Conservation (phyloP, 2,113 vertebrate genomes). For the Petaurus breviceps region DNA sequence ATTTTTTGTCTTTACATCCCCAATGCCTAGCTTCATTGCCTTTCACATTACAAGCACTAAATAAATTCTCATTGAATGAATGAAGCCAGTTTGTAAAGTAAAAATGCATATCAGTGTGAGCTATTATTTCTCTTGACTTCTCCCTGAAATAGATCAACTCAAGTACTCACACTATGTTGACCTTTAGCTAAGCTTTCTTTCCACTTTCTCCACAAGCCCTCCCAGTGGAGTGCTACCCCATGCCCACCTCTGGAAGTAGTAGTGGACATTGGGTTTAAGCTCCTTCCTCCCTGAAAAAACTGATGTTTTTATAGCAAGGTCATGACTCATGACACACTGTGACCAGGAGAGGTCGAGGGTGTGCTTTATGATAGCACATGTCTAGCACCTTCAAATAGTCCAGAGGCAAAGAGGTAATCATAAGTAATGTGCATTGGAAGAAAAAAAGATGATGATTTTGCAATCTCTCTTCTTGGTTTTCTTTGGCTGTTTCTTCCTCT, state of each 20-base stretch:
- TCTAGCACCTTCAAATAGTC: constrained; percentile 8
- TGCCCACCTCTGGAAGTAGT: constrained; percentile 69
- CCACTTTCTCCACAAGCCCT: constrained; percentile 58
- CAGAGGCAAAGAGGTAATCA: constrained; percentile 34
- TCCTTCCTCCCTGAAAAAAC: constrained; percentile 21
- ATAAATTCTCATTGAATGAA: background rate
- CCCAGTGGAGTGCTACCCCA: constrained; percentile 72
- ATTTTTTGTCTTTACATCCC: background rate
- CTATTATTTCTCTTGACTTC: background rate
- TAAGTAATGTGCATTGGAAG: background rate
- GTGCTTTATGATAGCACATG: constrained; percentile 39
- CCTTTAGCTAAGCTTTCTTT: constrained; percentile 59
- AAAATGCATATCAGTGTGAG: background rate
- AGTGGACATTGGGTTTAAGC: constrained; percentile 58
- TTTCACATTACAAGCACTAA: background rate
- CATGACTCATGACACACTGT: constrained; percentile 58
- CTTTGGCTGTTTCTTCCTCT: constrained; percentile 49
- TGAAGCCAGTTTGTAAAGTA: background rate
- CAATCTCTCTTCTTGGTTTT: constrained; percentile 60
- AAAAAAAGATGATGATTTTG: background rate
- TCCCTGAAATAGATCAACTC: constrained; percentile 50
- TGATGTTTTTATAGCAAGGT: constrained; percentile 23
- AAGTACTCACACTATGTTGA: constrained; percentile 32
- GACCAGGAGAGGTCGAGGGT: constrained; percentile 65
- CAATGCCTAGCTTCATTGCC: background rate